A percentile compares a stretch with the other conserved stretches of the same genome.
These are phyloP conservation scores for Reticulitermes speratus DNA, from an alignment of 1,140 invertebrate genomes.

Conservation along the genomic window DNA sequence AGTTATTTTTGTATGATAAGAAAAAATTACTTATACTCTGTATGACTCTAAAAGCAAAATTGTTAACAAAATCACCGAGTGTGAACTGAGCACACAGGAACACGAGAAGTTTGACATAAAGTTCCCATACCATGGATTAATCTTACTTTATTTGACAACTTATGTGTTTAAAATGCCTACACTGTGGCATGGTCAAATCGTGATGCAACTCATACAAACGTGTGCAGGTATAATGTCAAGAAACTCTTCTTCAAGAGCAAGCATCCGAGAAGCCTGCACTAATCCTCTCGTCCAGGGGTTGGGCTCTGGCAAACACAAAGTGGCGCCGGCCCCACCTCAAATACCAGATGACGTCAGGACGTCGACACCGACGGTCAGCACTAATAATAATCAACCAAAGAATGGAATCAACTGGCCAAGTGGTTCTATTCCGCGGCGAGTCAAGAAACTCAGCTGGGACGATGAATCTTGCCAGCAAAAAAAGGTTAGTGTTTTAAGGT, in stretches of 20 bases:
- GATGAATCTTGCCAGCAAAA: slow-evolving; percentile 51
- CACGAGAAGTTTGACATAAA: too few relatives aligned
- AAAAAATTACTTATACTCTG: too few relatives aligned
- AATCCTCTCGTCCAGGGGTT: slow-evolving; percentile 14
- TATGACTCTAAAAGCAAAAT: too few relatives aligned
- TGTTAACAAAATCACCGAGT: too few relatives aligned
- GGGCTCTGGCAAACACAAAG: slow-evolving; percentile 46
- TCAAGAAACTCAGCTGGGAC: slow-evolving; percentile 74
- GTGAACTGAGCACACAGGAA: too few relatives aligned
- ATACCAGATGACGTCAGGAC: slow-evolving; percentile 31
- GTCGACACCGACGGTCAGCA: background rate
- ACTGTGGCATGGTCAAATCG: too few relatives aligned
- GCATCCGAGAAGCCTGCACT: background rate
- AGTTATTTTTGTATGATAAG: too few relatives aligned
- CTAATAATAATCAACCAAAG: background rate
- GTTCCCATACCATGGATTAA: too few relatives aligned
- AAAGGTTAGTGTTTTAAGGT: too few relatives aligned
- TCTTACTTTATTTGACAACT: too few relatives aligned
- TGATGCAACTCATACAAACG: too few relatives aligned
- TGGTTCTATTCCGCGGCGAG: slow-evolving; percentile 59
- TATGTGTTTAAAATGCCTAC: too few relatives aligned
- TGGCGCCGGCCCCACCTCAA: slow-evolving; percentile 50
- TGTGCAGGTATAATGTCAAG: slow-evolving; percentile 42
- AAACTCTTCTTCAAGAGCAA: background rate
- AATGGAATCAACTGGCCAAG: slow-evolving; percentile 48